Conservation (phyloP, 2,797 vertebrate species). For the Rhinoraja longicauda region DNA sequence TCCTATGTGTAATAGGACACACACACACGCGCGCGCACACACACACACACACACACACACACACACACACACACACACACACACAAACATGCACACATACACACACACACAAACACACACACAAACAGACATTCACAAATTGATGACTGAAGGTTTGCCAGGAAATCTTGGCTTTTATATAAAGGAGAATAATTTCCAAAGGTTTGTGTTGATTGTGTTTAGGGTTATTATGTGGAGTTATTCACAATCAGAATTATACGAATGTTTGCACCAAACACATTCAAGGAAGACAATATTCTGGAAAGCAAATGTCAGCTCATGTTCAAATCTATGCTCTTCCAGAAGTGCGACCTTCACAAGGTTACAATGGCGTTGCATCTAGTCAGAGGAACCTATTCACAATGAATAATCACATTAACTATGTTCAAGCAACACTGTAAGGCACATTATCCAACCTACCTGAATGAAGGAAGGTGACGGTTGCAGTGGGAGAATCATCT, state of each 20-base stretch:
- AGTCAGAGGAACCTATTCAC: neutral
- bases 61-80: neutral
- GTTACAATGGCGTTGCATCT: neutral
- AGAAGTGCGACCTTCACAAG: neutral
- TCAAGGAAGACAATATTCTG: neutral
- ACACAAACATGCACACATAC: neutral
- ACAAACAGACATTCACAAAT: neutral
- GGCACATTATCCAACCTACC: neutral
- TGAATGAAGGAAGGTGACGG: neutral
- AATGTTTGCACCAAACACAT: neutral
- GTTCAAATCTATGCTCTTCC: neutral
- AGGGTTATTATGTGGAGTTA: neutral
- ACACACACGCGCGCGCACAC: neutral
- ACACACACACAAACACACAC: neutral
- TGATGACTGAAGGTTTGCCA: neutral
- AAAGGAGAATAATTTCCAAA: neutral
- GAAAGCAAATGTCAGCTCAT: neutral
- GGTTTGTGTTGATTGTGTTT: neutral
- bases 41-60: neutral
- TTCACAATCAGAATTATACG: neutral
- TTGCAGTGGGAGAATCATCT: neutral
- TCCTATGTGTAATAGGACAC: too few relatives aligned
- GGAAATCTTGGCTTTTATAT: neutral
- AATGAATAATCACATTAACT: neutral
- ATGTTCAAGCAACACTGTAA: neutral